These are phyloP conservation scores for Eubucco bourcierii DNA, from an alignment of 2,113 vertebrate species.

Conservation along the genomic window DNA sequence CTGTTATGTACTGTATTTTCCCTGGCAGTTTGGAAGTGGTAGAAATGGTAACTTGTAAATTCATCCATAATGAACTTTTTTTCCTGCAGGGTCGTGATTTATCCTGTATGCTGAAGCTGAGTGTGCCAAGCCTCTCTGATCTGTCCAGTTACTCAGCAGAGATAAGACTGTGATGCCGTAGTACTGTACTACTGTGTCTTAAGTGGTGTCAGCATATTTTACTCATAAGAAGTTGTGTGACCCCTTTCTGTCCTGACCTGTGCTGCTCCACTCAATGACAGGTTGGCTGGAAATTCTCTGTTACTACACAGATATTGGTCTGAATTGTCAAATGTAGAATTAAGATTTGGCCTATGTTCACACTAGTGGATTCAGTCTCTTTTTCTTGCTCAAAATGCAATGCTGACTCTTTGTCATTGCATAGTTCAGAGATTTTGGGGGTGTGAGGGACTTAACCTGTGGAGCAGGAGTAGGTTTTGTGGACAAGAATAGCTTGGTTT, in stretches of 20 bases:
- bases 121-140: not conserved
- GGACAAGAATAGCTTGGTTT: not conserved
- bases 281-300: not conserved
- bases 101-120: not conserved
- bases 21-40: not conserved
- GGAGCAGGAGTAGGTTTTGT: not conserved
- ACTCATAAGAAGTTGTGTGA: not conserved
- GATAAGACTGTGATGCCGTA: not conserved
- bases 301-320: not conserved
- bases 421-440: not conserved
- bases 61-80: not conserved
- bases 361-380: not conserved
- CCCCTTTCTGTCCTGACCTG: not conserved
- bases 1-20: not conserved
- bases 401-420: not conserved
- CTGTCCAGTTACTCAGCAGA: not conserved
- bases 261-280: not conserved
- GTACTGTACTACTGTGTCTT: not conserved
- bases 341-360: not conserved
- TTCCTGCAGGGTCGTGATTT: not conserved
- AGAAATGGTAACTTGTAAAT: not conserved
- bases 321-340: not conserved
- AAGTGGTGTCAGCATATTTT: not conserved
- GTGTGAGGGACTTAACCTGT: not conserved
- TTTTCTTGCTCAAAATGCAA: not conserved